phyloP scores from a whole-genome alignment of 1,140 invertebrate species.

The Carposina sasakii region DNA sequence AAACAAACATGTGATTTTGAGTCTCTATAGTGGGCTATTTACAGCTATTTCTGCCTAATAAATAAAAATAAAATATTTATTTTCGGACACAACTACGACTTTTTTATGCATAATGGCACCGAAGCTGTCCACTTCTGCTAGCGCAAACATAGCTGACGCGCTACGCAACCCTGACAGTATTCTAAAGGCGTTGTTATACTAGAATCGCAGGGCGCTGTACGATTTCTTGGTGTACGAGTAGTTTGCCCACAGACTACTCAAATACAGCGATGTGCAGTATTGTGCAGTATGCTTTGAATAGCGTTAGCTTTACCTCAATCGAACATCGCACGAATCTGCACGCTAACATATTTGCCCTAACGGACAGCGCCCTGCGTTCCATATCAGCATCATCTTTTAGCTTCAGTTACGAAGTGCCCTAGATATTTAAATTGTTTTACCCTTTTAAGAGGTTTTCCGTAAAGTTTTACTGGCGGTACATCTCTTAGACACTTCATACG shows the following conservation, averaged over 20 bases:
- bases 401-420: not conserved
- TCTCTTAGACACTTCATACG: not conserved
- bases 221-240: not conserved
- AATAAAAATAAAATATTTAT: too few relatives aligned
- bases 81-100: too few relatives aligned
- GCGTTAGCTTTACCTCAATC: not conserved
- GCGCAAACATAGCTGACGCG: not conserved
- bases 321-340: not conserved
- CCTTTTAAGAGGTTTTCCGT: not conserved
- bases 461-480: not conserved
- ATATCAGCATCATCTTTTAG: not conserved
- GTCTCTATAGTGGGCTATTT: too few relatives aligned
- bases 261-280: not conserved
- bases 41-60: too few relatives aligned
- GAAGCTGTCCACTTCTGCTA: not conserved
- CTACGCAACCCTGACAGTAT: not conserved
- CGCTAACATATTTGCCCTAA: not conserved
- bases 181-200: not conserved
- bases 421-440: not conserved
- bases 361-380: not conserved
- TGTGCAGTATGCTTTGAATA: not conserved
- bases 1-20: too few relatives aligned
- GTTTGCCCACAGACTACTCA: not conserved
- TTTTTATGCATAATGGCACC: not conserved
- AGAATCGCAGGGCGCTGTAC: not conserved